Evolutionary conservation across 2,113 vertebrate species (phyloP).

Genomic region (Cyprinodon brontotheroides): DNA sequence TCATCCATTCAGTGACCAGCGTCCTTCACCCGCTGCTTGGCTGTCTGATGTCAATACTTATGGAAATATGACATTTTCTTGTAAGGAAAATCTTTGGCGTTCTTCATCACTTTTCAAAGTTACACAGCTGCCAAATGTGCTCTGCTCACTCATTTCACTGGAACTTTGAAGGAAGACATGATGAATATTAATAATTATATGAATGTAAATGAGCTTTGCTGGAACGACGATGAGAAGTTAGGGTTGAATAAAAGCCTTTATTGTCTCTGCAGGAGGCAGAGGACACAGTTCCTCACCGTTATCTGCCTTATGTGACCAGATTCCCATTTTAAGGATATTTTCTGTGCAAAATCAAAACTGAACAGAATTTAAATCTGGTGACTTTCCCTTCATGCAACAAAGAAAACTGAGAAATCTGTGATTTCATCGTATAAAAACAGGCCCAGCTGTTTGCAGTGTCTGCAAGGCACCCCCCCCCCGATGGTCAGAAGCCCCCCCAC

Average conservation of each 20-base stretch:
- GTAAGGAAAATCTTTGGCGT: background rate
- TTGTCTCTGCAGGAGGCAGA: background rate
- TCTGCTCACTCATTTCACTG: background rate
- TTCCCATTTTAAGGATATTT: background rate
- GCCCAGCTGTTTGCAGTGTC: background rate
- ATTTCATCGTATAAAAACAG: background rate
- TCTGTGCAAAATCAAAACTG: background rate
- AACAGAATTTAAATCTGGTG: background rate
- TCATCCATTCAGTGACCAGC: background rate
- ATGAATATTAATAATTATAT: background rate
- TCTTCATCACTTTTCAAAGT: conserved; percentile 4
- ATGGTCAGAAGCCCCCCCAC: conserved; percentile 69
- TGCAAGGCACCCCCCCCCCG: conserved; percentile 65
- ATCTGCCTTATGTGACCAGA: background rate
- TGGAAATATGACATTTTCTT: conserved; percentile 18
- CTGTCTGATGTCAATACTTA: background rate
- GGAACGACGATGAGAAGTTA: background rate
- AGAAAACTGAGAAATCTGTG: background rate
- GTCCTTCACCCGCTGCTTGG: background rate
- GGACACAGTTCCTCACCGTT: background rate
- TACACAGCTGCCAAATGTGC: conserved; percentile 3
- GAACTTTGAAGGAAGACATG: background rate
- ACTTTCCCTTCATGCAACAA: background rate
- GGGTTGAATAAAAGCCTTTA: background rate
- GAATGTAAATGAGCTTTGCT: background rate